These are phyloP conservation scores for Drosophila arawakana DNA, from an alignment of 1,140 invertebrate species.

Conservation along the genomic window DNA sequence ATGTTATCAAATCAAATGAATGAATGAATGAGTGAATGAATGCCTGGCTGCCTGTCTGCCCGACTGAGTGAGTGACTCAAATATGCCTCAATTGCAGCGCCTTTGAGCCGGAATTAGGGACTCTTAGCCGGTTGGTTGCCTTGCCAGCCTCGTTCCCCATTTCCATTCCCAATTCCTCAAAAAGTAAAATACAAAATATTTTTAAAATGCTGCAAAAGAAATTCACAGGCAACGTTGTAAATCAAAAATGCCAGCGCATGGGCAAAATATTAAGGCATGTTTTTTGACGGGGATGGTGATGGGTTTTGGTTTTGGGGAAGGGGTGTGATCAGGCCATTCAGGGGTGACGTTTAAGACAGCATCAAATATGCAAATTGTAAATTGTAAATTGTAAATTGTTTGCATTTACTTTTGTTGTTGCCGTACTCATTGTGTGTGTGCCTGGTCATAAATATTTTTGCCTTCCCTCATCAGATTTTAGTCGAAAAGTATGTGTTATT, in stretches of 20 bases:
- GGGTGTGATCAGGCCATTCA: background rate
- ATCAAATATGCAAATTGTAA: slow-evolving; percentile 74
- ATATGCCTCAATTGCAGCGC: slow-evolving; percentile 39
- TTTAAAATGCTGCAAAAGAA: slow-evolving; percentile 53
- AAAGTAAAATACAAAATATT: slow-evolving; percentile 54
- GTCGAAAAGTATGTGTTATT: slow-evolving; percentile 41
- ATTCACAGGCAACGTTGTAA: slow-evolving; percentile 57
- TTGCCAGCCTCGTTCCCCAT: background rate
- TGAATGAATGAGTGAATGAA: slow-evolving; percentile 59
- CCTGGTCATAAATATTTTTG: slow-evolving; percentile 55
- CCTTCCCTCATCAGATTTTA: slow-evolving; percentile 50
- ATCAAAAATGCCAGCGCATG: slow-evolving; percentile 72
- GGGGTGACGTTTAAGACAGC: slow-evolving; percentile 47
- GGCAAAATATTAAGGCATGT: slow-evolving; percentile 55
- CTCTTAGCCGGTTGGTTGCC: slow-evolving; percentile 47
- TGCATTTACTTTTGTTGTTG: slow-evolving; percentile 23
- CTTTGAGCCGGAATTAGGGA: slow-evolving; percentile 47
- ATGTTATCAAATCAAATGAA: slow-evolving; percentile 75
- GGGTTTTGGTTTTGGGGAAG: background rate
- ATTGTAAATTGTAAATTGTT: slow-evolving; percentile 43
- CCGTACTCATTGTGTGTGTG: slow-evolving; percentile 11
- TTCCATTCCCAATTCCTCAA: slow-evolving; percentile 19
- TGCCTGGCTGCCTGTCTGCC: slow-evolving; percentile 28
- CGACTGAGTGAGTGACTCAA: slow-evolving; percentile 40
- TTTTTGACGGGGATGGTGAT: background rate